A percentile compares a stretch with the other conserved stretches of the same genome.
Conservation (phyloP, 2,113 vertebrate genomes). For the Eudyptes chrysolophus region DNA sequence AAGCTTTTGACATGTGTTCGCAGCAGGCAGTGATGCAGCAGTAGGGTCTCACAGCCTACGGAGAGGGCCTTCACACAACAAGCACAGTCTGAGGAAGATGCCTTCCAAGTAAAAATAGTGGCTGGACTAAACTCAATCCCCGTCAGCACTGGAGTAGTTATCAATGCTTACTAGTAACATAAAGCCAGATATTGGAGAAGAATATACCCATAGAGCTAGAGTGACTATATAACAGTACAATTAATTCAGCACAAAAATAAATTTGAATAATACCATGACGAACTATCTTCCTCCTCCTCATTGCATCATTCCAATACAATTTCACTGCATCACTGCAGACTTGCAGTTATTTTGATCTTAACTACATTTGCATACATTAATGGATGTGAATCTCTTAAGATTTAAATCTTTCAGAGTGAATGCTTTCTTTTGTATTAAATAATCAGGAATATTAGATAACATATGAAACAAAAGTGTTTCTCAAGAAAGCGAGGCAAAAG, state of each 20-base stretch:
- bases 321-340: background rate
- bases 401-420: background rate
- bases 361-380: background rate
- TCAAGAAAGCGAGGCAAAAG: background rate
- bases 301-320: background rate
- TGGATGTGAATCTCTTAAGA: background rate
- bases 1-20: background rate
- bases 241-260: background rate
- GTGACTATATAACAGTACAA: background rate
- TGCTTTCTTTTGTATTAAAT: background rate
- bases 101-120: background rate
- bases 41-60: rapidly evolving
- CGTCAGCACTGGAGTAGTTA: background rate
- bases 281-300: background rate
- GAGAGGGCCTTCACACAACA: background rate
- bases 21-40: background rate
- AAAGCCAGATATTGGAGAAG: background rate
- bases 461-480: background rate
- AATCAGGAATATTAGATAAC: background rate
- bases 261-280: background rate
- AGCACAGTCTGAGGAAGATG: background rate
- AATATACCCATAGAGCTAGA: background rate
- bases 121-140: background rate
- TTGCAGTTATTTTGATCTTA: constrained; percentile 12
- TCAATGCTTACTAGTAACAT: background rate